Base-by-base conservation (phyloP, 2,797 vertebrate species). In the Phrynocephalus guinanensis region DNA sequence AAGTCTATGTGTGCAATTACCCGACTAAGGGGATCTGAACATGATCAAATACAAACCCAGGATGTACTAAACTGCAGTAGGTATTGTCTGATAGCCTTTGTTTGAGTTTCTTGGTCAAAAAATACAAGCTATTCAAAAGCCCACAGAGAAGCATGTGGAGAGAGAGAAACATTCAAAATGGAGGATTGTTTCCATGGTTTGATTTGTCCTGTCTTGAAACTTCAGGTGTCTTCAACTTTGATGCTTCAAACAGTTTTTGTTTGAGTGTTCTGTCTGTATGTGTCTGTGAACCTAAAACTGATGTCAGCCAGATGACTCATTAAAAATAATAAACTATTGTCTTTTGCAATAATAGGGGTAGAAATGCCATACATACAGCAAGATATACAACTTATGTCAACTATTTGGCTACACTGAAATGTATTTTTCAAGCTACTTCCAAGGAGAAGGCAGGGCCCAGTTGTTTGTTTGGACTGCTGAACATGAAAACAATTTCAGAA, bases 1-100 rank as follows among this genome's bases (percentile, higher is more conserved):
- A 97, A 97, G 97, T 97, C 97, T 96, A 96, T 97, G 97, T 97
- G 96, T 97, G 96, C 95, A 95, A 94, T 92, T 95, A 95, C 95
- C 95, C 90, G 91, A 89, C 95, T 95, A 96, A 96, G 95, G 94
- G 93, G 84, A 94, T 91, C 91, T 82, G 88, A 94, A 94, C 95
- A 94, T 91, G 91, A 94, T 94, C 93, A 93, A 93, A 94, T 93
- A 93, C 89, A 90, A 93, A 94, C 92, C 88, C 50, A 66, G 86
- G 79, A 87, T 93, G 86, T 88, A 78, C 68, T 79, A 70, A 82
- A 91, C 87, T 77, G 90, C 93, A 91, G 85, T 83, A 84, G 92
- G 66, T 1, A 44, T 84, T 83, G 76, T 86, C 70, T 79, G 88
- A 28, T 3, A n/a, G 26, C 90, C 78, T 91, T 94, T 91, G 84